phyloP scores from a whole-genome alignment of 2,797 vertebrate genomes.

The Psittacula echo region DNA sequence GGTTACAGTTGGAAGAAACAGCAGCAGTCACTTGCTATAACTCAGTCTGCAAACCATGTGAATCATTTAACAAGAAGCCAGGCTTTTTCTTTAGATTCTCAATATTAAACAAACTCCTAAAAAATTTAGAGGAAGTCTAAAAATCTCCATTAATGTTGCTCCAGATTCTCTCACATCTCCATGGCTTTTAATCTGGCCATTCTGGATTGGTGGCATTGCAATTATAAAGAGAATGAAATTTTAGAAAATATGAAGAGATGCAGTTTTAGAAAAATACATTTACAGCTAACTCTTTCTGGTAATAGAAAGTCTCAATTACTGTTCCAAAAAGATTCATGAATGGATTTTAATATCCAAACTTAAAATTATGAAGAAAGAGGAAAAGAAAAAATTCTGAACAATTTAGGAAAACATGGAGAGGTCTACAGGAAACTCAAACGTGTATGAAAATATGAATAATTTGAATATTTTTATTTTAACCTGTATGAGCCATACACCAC shows the following conservation, averaged over 20 bases:
- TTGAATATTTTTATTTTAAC: neutral
- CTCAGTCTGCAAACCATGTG: neutral
- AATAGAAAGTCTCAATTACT: neutral
- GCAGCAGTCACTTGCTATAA: neutral
- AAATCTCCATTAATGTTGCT: neutral
- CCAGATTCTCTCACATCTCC: neutral
- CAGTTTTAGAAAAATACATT: neutral
- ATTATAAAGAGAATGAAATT: neutral
- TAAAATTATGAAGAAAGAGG: neutral
- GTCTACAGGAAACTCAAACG: neutral
- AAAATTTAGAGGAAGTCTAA: neutral
- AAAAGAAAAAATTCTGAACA: neutral
- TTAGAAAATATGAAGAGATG: neutral
- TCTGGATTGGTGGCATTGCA: neutral
- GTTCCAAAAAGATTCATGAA: neutral
- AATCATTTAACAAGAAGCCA: neutral
- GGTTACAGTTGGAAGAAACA: neutral
- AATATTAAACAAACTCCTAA: neutral
- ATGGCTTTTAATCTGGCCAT: neutral
- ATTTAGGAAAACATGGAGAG: neutral
- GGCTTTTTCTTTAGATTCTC: neutral
- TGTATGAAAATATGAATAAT: constrained; percentile 9
- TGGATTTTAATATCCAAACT: neutral
- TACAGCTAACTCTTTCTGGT: neutral
- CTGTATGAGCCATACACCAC: neutral